These are phyloP conservation scores for Alectura lathami DNA, from an alignment of 2,113 vertebrate genomes.

Conservation along the genomic window DNA sequence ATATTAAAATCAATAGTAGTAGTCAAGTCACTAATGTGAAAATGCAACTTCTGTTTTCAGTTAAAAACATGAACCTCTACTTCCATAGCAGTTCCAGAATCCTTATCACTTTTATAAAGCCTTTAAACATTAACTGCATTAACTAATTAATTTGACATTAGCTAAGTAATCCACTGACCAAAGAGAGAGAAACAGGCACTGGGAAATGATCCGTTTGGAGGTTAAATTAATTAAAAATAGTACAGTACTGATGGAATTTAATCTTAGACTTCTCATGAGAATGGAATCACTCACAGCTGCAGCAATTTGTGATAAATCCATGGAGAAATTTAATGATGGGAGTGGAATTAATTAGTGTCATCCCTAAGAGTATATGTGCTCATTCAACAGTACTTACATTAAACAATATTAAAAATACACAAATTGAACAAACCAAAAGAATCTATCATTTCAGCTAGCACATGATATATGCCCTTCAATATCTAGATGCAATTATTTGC, in stretches of 20 bases:
- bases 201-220: slow-evolving; percentile 29
- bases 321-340: slow-evolving; percentile 45
- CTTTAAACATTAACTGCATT: slow-evolving; percentile 43
- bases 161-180: slow-evolving; percentile 54
- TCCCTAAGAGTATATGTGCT: background rate
- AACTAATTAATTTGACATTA: slow-evolving; percentile 62
- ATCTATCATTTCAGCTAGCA: background rate
- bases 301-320: slow-evolving; percentile 51
- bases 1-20: background rate
- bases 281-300: slow-evolving; percentile 54
- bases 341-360: slow-evolving; percentile 64
- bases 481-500: background rate
- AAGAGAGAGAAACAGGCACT: background rate
- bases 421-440: background rate
- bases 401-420: slow-evolving; percentile 1
- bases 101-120: background rate
- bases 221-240: slow-evolving; percentile 75
- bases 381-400: background rate
- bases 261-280: slow-evolving; percentile 68
- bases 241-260: slow-evolving; percentile 69
- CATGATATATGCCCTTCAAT: background rate
- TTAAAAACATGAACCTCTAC: background rate
- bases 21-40: background rate
- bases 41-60: background rate
- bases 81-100: background rate